Evolutionary conservation across 2,113 vertebrate genomes (phyloP).

Genomic region (Caranx ignobilis): DNA sequence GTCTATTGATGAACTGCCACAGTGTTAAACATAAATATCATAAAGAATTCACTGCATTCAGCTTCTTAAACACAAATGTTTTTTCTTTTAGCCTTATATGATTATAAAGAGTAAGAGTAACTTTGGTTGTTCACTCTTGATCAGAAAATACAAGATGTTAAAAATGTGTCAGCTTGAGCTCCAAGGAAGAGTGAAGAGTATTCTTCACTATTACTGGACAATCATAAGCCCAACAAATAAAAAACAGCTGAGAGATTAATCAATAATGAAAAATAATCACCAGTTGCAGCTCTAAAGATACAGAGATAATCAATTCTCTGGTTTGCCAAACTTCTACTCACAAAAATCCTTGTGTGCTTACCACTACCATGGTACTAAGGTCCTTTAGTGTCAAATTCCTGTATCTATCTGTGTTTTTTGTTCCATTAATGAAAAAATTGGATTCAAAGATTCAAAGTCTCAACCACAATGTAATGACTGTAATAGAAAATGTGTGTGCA

Average conservation of each 20-base stretch:
- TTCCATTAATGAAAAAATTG: slow-evolving; percentile 26
- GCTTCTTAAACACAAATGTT: not conserved
- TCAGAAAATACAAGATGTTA: slow-evolving; percentile 4
- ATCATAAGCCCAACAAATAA: not conserved
- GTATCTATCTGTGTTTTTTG: not conserved
- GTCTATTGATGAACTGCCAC: slow-evolving; percentile 15
- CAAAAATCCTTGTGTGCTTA: slow-evolving; percentile 10
- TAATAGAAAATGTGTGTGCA: slow-evolving; percentile 53
- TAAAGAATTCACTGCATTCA: not conserved
- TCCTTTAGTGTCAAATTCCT: slow-evolving; percentile 9
- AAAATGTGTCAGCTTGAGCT: not conserved
- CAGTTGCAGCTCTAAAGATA: not conserved
- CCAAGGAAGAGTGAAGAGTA: not conserved
- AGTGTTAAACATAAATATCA: slow-evolving; percentile 2
- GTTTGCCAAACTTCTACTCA: not conserved
- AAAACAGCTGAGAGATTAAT: not conserved
- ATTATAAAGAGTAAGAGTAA: not conserved
- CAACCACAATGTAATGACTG: not conserved
- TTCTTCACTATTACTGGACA: not conserved
- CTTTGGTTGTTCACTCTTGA: slow-evolving; percentile 5
- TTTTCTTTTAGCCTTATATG: not conserved
- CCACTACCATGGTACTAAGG: not conserved
- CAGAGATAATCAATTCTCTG: not conserved
- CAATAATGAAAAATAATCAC: not conserved
- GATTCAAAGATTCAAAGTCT: not conserved